phyloP scores from a whole-genome alignment of 2,113 vertebrate genomes.

The Illadopsis cleaveri region DNA sequence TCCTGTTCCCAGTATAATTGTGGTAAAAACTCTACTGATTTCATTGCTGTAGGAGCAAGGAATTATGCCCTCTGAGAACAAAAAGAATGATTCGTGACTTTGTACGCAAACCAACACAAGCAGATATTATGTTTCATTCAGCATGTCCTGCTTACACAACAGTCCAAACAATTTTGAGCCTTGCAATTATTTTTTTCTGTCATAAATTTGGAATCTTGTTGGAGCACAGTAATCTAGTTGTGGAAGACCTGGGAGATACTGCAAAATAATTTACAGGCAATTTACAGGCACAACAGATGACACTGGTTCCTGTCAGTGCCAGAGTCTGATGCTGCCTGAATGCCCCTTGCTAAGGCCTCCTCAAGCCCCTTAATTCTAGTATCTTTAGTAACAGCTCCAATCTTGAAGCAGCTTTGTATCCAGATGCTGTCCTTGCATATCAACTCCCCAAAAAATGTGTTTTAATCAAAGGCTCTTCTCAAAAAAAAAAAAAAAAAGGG shows the following conservation, averaged over 20 bases:
- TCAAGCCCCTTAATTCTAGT: background rate
- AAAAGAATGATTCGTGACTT: background rate
- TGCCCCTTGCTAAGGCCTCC: background rate
- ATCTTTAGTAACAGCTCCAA: background rate
- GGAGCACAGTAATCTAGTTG: background rate
- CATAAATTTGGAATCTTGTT: background rate
- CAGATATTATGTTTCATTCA: background rate
- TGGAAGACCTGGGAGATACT: background rate
- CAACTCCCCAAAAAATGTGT: background rate
- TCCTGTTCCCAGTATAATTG: background rate
- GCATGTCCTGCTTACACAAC: background rate
- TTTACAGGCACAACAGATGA: background rate
- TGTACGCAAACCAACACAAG: background rate
- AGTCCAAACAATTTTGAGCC: background rate
- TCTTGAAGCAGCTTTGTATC: conserved; percentile 4
- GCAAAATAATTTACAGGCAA: background rate
- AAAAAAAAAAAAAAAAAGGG: background rate
- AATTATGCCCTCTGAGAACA: background rate
- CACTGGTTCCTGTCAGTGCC: background rate
- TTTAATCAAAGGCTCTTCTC: conserved; percentile 28
- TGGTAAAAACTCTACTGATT: background rate
- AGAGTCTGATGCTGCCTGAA: background rate
- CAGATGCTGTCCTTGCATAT: background rate
- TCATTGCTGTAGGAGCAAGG: background rate
- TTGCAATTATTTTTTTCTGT: background rate